Percentiles rank a stretch among this genome's conserved stretches.
These are phyloP conservation scores for Cataglyphis rosenhaueri DNA, from an alignment of 2,888 invertebrate species.

Conservation along the genomic window DNA sequence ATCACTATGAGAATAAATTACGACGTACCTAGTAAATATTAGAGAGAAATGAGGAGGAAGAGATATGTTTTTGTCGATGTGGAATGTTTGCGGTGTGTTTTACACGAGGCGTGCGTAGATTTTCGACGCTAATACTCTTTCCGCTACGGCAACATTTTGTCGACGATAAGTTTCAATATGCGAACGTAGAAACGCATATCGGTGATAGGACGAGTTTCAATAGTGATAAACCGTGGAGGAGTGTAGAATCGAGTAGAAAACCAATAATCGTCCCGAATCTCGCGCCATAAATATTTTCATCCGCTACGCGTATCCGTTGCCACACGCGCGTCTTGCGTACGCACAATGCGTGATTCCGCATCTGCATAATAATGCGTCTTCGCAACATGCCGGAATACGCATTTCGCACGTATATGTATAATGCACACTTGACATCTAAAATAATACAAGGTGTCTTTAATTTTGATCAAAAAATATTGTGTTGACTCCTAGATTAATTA, in stretches of 20 bases:
- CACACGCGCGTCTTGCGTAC: slow-evolving; percentile 13
- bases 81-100: not conserved
- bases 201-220: slow-evolving; percentile 33
- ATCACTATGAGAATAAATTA: not conserved
- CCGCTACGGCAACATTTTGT: slow-evolving; percentile 35
- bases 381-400: slow-evolving; percentile 25
- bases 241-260: slow-evolving; percentile 58
- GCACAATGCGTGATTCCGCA: slow-evolving; percentile 24
- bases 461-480: not conserved
- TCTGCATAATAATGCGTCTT: slow-evolving; percentile 42
- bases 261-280: slow-evolving; percentile 58
- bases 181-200: slow-evolving; percentile 31
- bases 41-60: not conserved
- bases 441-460: slow-evolving; percentile 7
- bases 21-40: not conserved
- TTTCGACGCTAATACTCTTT: slow-evolving; percentile 18
- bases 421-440: not conserved
- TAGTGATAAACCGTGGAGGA: slow-evolving; percentile 33
- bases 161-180: slow-evolving; percentile 43
- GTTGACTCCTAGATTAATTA: not conserved
- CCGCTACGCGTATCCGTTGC: slow-evolving; percentile 12
- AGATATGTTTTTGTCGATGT: not conserved
- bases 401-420: slow-evolving; percentile 7
- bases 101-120: not conserved
- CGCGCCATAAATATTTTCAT: slow-evolving; percentile 48